Percentiles rank a stretch among this genome's conserved stretches.
These are phyloP conservation scores for Xanthia togata DNA, from an alignment of 2,888 invertebrate species.

Conservation along the genomic window DNA sequence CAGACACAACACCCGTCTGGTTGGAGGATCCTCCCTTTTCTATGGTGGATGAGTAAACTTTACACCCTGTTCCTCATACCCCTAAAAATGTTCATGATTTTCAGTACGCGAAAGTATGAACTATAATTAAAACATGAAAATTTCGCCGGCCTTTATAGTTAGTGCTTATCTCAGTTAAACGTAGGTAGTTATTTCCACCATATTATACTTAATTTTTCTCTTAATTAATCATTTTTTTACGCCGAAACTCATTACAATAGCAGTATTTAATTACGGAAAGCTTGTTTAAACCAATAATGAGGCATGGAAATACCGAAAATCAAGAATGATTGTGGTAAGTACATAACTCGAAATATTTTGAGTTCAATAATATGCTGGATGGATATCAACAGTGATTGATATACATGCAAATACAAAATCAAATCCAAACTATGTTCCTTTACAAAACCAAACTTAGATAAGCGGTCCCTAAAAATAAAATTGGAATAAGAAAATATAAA, in stretches of 20 bases:
- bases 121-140: neutral
- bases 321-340: too few relatives aligned
- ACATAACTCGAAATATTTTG: neutral
- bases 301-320: neutral
- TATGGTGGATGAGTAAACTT: too few relatives aligned
- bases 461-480: neutral
- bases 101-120: neutral
- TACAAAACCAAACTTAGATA: neutral
- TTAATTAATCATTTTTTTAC: conserved; percentile 38
- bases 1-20: too few relatives aligned
- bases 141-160: conserved; percentile 1
- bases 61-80: too few relatives aligned
- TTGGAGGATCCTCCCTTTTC: too few relatives aligned
- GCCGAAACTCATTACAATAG: conserved; percentile 15
- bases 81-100: conserved; percentile 37
- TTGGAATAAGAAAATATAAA: neutral
- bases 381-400: neutral
- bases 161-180: conserved; percentile 1
- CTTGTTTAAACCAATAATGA: neutral
- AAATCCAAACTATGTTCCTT: too few relatives aligned
- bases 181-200: neutral
- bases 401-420: too few relatives aligned
- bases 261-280: neutral
- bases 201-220: neutral
- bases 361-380: neutral